Evolutionary conservation across 2,113 vertebrate genomes (phyloP), one percentile per base, ranked within the genome.

Genomic region (Platanista minor): DNA sequence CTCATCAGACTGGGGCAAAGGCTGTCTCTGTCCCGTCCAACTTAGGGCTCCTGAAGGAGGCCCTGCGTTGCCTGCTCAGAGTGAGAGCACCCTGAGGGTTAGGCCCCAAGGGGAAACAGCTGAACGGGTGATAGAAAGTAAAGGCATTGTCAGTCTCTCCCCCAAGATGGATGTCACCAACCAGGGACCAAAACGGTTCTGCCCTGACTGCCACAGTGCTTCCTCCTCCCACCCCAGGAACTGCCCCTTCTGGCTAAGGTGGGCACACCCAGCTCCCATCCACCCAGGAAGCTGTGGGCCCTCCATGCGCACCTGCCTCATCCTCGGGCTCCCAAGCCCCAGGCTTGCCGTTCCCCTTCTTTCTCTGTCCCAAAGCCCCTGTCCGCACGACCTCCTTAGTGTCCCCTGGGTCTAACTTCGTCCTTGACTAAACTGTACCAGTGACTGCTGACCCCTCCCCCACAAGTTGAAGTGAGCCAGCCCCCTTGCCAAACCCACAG

Each of bases 231-330:
- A 11, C 6, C 82, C 20, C 23, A 21, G 5, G 52, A 77, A 31
- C 10, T 21, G 11, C 20, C 18, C n/a, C 25, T 62, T 13, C 64
- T 23, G 13, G 62, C 31, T 25, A 25, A 88, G 21, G 71, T 7
- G 54, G 71, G 72, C 15, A 25, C 49, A 31, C 33, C 20, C 69
- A 66, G 52, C 23, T 90, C 52, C 61, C 25, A 57, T 1, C n/a
- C 23, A 8, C 18, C 17, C 11, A 0, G 9, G 36, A 9, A 33
- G 33, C 78, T 1, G 8, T 36, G 15, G 43, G 62, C 49, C 39
- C 18, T 59, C n/a, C 33, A 2, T 10, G 25, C 1, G 3, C 5
- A 13, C 21, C n/a, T 9, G 17, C 52, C 43, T 71, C 64, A 9
- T 43, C 82, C 33, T 23, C 1, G 0, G 39, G 13, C 74, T 75